Percentiles rank a stretch among this genome's conserved stretches.
Evolutionary conservation across 2,113 vertebrate species (phyloP).

Genomic region (Hippopotamus amphibius): DNA sequence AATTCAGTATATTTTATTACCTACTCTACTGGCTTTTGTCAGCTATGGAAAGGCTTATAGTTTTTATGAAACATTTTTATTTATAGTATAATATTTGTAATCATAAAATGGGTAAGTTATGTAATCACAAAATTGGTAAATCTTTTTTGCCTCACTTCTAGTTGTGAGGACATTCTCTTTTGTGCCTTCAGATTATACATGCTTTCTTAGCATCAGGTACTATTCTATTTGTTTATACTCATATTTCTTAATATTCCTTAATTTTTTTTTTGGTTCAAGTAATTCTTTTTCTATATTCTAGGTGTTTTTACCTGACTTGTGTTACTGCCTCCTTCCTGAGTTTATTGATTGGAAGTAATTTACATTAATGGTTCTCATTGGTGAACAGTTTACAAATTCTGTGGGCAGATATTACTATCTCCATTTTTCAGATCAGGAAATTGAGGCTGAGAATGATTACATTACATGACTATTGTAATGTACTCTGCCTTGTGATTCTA

Average conservation of each 20-base stretch:
- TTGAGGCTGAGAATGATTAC: neutral
- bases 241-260: neutral
- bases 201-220: neutral
- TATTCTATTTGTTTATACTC: neutral
- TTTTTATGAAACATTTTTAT: slow-evolving; percentile 52
- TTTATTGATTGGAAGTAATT: slow-evolving; percentile 60
- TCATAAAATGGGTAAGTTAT: slow-evolving; percentile 51
- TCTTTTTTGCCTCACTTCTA: neutral
- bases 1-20: slow-evolving; percentile 53
- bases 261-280: slow-evolving; percentile 23
- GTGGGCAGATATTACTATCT: neutral
- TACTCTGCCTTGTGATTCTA: slow-evolving; percentile 42
- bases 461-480: slow-evolving; percentile 3
- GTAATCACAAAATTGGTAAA: slow-evolving; percentile 10
- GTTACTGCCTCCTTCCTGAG: neutral
- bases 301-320: slow-evolving; percentile 14
- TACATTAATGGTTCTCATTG: neutral
- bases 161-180: slow-evolving; percentile 6
- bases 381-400: neutral
- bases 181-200: slow-evolving; percentile 34
- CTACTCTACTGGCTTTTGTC: slow-evolving; percentile 24
- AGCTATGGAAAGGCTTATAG: slow-evolving; percentile 38
- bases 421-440: slow-evolving; percentile 45
- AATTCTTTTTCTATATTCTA: neutral
- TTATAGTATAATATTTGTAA: slow-evolving; percentile 23